Evolutionary conservation across 2,888 invertebrate species (phyloP).

Genomic region (Drosophila testacea): DNA sequence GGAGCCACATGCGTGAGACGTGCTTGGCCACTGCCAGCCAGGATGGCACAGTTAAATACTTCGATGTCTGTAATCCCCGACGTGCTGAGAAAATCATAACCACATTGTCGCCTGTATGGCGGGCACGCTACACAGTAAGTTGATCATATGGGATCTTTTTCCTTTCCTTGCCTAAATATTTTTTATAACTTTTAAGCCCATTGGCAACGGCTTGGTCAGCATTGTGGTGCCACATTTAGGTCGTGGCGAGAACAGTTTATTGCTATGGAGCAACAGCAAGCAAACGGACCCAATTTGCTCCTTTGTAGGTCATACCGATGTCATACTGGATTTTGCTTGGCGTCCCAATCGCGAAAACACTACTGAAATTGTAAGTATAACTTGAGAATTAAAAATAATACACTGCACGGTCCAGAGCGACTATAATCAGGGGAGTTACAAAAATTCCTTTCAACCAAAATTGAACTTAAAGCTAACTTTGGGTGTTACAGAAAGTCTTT

Average conservation of each 20-base stretch:
- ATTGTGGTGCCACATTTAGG: slow-evolving; percentile 96
- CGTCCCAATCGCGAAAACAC: slow-evolving; percentile 88
- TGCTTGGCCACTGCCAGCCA: slow-evolving; percentile 96
- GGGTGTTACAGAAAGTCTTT: no score
- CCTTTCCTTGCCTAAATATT: neutral
- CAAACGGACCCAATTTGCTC: slow-evolving; percentile 93
- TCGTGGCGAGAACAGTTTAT: slow-evolving; percentile 93
- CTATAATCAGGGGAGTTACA: no score
- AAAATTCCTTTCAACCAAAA: no score
- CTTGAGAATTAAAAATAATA: neutral
- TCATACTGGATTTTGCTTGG: slow-evolving; percentile 98
- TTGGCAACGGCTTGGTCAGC: slow-evolving; percentile 95
- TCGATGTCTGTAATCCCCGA: slow-evolving; percentile 94
- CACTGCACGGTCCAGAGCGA: no score
- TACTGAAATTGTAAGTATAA: slow-evolving; percentile 79
- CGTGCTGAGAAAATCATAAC: slow-evolving; percentile 93
- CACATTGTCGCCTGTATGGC: slow-evolving; percentile 94
- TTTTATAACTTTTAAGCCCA: slow-evolving; percentile 87
- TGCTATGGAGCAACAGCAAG: slow-evolving; percentile 90
- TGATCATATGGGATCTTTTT: neutral
- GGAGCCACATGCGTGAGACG: slow-evolving; percentile 94
- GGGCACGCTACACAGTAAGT: slow-evolving; percentile 93
- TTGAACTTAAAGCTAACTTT: no score
- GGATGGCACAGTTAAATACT: slow-evolving; percentile 97
- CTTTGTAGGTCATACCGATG: slow-evolving; percentile 97